Percentiles rank a stretch among this genome's conserved stretches.
These are phyloP conservation scores for Caiman crocodilus DNA, from an alignment of 2,797 vertebrate species.

Conservation along the genomic window DNA sequence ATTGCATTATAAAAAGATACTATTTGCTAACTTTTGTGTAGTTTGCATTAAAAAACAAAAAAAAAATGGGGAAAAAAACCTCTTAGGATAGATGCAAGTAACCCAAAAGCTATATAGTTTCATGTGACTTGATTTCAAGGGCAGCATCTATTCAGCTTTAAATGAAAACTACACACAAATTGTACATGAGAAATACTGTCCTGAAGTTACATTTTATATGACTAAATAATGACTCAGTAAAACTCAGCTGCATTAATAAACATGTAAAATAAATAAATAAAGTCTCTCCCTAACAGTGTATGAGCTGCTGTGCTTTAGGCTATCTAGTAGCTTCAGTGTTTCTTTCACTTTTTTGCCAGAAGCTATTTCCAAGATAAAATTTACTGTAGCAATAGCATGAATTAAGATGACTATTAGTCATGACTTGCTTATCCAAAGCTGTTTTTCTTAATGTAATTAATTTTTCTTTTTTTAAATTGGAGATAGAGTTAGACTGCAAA, in stretches of 20 bases:
- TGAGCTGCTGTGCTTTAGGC: slow-evolving; percentile 31
- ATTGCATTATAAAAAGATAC: background rate
- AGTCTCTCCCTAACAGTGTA: slow-evolving; percentile 3
- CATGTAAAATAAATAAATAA: background rate
- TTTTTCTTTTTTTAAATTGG: slow-evolving; percentile 18
- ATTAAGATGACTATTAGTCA: slow-evolving; percentile 21
- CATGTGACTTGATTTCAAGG: slow-evolving; percentile 36
- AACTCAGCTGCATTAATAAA: slow-evolving; percentile 39
- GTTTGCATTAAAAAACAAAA: background rate
- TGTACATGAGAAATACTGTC: slow-evolving; percentile 34
- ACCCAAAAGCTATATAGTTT: slow-evolving; percentile 42
- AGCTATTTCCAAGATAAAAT: slow-evolving; percentile 46
- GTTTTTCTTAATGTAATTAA: slow-evolving; percentile 12
- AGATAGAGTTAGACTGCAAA: background rate
- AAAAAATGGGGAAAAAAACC: background rate
- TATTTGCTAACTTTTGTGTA: background rate
- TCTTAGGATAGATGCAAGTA: slow-evolving; percentile 47
- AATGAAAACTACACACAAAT: slow-evolving; percentile 57
- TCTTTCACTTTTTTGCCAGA: slow-evolving; percentile 48
- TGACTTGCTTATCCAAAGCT: slow-evolving; percentile 40
- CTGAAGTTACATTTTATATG: slow-evolving; percentile 1
- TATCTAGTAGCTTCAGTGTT: background rate
- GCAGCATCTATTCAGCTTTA: slow-evolving; percentile 48
- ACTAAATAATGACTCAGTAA: slow-evolving; percentile 1
- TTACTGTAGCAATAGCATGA: slow-evolving; percentile 9